phyloP scores from a whole-genome alignment of 92 coral and sea anemone species.

The Siderastrea siderea region DNA sequence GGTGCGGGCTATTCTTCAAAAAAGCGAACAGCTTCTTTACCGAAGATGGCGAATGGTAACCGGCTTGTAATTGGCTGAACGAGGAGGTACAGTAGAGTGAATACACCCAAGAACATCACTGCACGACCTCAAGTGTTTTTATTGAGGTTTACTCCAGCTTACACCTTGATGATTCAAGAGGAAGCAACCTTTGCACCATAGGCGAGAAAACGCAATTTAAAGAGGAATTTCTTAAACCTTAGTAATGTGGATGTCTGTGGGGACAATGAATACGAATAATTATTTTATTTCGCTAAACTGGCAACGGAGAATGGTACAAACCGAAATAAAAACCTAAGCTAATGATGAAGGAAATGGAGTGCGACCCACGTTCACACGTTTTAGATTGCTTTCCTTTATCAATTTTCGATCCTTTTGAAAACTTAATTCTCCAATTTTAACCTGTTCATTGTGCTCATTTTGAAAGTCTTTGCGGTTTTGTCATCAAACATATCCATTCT shows the following conservation, averaged over 20 bases:
- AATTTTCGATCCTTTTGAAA: slow-evolving; percentile 11
- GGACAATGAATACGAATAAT: not conserved
- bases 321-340: not conserved
- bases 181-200: not conserved
- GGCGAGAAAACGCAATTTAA: not conserved
- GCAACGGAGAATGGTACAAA: not conserved
- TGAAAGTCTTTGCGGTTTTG: slow-evolving; percentile 1
- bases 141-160: not conserved
- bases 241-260: not conserved
- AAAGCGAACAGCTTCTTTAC: not conserved
- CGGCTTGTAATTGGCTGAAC: not conserved
- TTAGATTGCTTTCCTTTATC: slow-evolving; percentile 25
- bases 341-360: not conserved
- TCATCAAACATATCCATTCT: not conserved
- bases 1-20: not conserved
- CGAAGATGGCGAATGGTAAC: too few species aligned
- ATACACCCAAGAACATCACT: not conserved
- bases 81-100: not conserved
- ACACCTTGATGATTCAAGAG: not conserved
- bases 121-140: not conserved
- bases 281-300: not conserved
- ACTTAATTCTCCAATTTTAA: slow-evolving; percentile 23
- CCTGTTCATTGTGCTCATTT: slow-evolving; percentile 19
- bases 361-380: not conserved
- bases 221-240: not conserved